Conservation (phyloP, 1,140 invertebrate species). For the Sesamia nonagrioides region DNA sequence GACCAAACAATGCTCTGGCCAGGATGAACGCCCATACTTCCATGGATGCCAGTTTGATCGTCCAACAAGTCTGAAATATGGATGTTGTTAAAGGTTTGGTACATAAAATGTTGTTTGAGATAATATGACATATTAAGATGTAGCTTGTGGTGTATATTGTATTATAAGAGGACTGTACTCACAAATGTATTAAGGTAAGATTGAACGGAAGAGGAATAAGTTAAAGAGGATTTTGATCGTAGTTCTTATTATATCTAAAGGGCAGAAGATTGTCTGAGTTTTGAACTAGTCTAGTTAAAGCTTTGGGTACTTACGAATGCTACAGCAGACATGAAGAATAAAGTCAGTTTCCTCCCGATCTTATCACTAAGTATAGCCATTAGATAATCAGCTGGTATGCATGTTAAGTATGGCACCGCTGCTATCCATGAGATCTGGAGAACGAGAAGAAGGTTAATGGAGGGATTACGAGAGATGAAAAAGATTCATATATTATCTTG, state of each 20-base stretch:
- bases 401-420: constrained; percentile 66
- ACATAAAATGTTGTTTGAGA: no score
- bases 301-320: constrained; percentile 63
- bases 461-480: no score
- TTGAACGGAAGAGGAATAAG: no score
- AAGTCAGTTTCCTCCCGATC: constrained; percentile 69
- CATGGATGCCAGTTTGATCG: constrained; percentile 68
- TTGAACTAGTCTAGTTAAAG: background rate
- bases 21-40: constrained; percentile 70
- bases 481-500: no score
- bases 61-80: constrained; percentile 67
- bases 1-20: constrained; percentile 67
- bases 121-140: no score
- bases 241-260: no score
- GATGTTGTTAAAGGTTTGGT: no score
- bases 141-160: no score
- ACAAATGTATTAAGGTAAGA: no score
- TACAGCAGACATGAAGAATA: constrained; percentile 65
- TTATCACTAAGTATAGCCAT: constrained; percentile 68
- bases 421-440: constrained; percentile 79
- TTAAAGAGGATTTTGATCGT: no score
- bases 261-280: background rate
- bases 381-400: constrained; percentile 64
- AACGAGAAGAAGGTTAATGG: no score
- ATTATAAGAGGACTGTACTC: no score